Evolutionary conservation across 1,140 invertebrate species (phyloP), one percentile per base, ranked within the genome.

Genomic region (Sarcophaga bullata): DNA sequence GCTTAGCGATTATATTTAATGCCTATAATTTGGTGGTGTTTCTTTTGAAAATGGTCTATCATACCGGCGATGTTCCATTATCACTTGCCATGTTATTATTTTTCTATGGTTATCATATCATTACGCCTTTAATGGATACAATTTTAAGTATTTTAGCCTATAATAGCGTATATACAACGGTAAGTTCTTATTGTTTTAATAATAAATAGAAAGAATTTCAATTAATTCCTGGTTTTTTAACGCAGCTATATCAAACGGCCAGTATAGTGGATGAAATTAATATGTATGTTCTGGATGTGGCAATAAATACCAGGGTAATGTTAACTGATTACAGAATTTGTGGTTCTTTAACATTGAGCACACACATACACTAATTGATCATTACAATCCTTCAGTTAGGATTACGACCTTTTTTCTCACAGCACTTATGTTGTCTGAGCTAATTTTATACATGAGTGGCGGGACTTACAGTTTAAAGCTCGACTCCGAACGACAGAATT

Each of bases 1-100:
- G 49, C 25, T 68, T 82, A 0, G 62, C 83, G 2, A 83, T 85
- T 47, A 81, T 85, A 25, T 80, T 84, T 5, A 85, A 84, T 81
- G 81, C 84, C 10, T 85, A 85, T 80, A 82, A 85, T 73, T 80
- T 85, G 52, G 82, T 83, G 1, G 83, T 84, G 48, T 84, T 84
- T 50, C 58, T 82, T 37, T 73, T 85, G 73, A 81, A 78, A n/a
- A 78, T 84, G 1, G 81, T 84, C 6, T 75, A 83, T 25, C 73
- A 81, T 46, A 13, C 68, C 0, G 49, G 54, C 5, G 62, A 78
- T 25, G 37, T 49, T 25, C 47, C 19, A 15, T 78, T 85, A 8
- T 78, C 81, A 80, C 25, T 85, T 9, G 25, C 25, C 15, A 81
- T 76, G 19, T 73, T 82, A 0, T 19, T 85, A 11, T 48, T 83